A percentile compares a stretch with the other conserved stretches of the same genome.
phyloP scores from a whole-genome alignment of 2,113 vertebrate genomes.

The Clinocottus analis region DNA sequence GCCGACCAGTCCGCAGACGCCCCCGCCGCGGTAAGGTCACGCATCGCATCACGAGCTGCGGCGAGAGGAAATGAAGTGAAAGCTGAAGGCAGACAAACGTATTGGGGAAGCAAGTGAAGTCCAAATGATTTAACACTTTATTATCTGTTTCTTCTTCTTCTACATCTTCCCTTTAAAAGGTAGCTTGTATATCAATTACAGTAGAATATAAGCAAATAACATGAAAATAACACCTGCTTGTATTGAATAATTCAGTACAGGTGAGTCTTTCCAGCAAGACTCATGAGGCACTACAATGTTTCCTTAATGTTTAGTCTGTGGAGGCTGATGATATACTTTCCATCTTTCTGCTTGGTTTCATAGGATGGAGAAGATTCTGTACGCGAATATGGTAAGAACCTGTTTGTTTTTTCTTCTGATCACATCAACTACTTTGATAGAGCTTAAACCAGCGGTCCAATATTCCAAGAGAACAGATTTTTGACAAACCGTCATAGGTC shows the following conservation, averaged over 20 bases:
- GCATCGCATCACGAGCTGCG: not conserved
- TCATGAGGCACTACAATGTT: not conserved
- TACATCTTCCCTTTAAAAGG: not conserved
- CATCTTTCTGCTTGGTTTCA: constrained; percentile 11
- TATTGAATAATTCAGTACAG: not conserved
- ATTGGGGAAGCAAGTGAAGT: not conserved
- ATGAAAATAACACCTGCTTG: no score
- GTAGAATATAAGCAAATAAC: not conserved
- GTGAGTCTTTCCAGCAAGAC: not conserved
- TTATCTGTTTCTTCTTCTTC: not conserved
- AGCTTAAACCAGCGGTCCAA: not conserved
- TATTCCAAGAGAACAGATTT: not conserved
- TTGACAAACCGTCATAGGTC: not conserved
- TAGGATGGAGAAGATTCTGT: constrained; percentile 76
- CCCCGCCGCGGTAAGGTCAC: constrained; percentile 60
- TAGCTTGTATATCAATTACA: not conserved
- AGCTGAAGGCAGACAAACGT: constrained; percentile 6
- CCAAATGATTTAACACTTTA: not conserved
- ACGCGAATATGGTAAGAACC: constrained; percentile 69
- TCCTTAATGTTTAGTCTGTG: not conserved
- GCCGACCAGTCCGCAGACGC: constrained; percentile 57
- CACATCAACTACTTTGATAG: not conserved
- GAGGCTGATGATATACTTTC: not conserved
- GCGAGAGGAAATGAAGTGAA: constrained; percentile 26
- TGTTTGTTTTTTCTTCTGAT: not conserved